Percentiles rank a stretch among this genome's conserved stretches.
These are phyloP conservation scores for Meriones unguiculatus DNA, from an alignment of 2,113 vertebrate species.

Conservation along the genomic window DNA sequence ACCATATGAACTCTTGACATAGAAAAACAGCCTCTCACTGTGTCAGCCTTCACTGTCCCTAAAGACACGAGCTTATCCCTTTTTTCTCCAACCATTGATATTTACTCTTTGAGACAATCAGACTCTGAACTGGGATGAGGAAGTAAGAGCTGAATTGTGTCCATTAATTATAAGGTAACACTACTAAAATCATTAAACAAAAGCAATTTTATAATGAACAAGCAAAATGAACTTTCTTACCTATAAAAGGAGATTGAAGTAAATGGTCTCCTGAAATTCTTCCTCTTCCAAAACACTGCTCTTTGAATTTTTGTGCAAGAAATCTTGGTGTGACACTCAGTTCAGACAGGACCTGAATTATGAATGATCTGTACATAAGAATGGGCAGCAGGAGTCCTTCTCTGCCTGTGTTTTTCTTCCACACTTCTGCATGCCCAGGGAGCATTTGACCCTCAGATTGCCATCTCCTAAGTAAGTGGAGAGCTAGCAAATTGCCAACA, in stretches of 20 bases:
- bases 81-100: not conserved
- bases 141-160: not conserved
- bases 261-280: not conserved
- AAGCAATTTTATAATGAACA: conserved; percentile 24
- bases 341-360: conserved; percentile 56
- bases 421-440: conserved; percentile 38
- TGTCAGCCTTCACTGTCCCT: not conserved
- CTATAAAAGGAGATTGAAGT: conserved; percentile 3
- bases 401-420: conserved; percentile 13
- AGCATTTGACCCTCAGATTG: conserved; percentile 40
- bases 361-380: conserved; percentile 55
- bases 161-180: conserved; percentile 29
- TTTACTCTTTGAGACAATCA: not conserved
- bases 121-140: not conserved
- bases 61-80: not conserved
- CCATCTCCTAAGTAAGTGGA: conserved; percentile 41
- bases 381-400: conserved; percentile 17
- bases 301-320: conserved; percentile 4
- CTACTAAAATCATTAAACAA: conserved; percentile 18
- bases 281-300: not conserved
- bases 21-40: not conserved
- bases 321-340: conserved; percentile 26
- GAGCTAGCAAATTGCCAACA: conserved; percentile 29
- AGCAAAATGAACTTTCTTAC: not conserved
- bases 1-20: not conserved